phyloP scores from a whole-genome alignment of 2,113 vertebrate species.

The Orycteropus afer region DNA sequence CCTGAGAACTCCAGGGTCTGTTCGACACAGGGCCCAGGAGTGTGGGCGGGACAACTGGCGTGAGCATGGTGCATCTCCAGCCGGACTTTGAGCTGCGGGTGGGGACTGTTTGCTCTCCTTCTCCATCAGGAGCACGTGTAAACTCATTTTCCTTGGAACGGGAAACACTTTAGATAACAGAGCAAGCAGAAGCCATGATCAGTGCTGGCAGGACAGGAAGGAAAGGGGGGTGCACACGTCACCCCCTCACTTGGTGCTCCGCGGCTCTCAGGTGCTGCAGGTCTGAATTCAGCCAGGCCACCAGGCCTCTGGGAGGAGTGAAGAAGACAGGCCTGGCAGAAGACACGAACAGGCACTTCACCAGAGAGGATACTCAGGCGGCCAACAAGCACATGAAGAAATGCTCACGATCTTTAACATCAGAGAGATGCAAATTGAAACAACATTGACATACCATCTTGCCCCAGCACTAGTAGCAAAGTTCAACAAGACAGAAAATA shows the following conservation, averaged over 20 bases:
- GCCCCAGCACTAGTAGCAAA: too few species aligned
- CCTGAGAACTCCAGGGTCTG: neutral
- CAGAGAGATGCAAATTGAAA: too few species aligned
- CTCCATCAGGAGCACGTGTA: fast-evolving
- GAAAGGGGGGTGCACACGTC: fast-evolving
- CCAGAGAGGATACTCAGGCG: too few species aligned
- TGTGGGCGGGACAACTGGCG: fast-evolving
- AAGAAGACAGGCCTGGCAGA: too few species aligned
- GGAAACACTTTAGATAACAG: neutral
- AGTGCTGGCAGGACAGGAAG: fast-evolving
- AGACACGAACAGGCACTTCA: too few species aligned
- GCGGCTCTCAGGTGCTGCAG: fast-evolving
- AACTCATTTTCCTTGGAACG: neutral
- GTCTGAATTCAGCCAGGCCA: neutral
- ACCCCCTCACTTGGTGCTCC: too few species aligned
- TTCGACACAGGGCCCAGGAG: fast-evolving
- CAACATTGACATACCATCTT: too few species aligned
- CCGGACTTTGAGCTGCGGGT: neutral
- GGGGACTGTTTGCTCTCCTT: too few species aligned
- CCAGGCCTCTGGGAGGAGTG: neutral
- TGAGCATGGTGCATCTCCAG: fast-evolving
- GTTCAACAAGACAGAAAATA: too few species aligned
- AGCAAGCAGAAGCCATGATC: neutral
- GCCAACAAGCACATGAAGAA: too few species aligned
- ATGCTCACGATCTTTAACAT: too few species aligned